Base-by-base conservation (phyloP, 2,888 invertebrate species). In the Stenurella melanura region DNA sequence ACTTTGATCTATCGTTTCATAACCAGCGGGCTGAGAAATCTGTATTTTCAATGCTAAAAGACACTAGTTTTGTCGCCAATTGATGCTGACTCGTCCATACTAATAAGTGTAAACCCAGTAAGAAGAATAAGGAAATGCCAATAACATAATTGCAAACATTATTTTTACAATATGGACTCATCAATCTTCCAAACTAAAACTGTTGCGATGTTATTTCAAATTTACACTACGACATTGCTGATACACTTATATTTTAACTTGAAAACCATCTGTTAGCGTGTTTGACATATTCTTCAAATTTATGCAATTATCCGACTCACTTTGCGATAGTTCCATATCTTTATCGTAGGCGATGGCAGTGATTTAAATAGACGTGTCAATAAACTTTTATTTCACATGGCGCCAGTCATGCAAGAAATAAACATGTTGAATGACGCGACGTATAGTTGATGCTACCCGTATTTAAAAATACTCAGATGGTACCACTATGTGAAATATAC, bases 301-400 rank as follows among this genome's bases (percentile, higher is more conserved):
- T 42, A 42, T 42, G 42, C 42, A n/a, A n/a, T n/a, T 12, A 7
- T n/a, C 15, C n/a, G 15, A 17, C 0, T n/a, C 50, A 42, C 3
- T 50, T 50, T 50, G 50, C 12, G 12, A n/a, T 50, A 50, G n/a
- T 50, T 7, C 21, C 21, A 58, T 21, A 57, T 57, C 58, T 34
- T 7, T 50, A 34, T 30, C 34, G n/a, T 34, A 63, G 26, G 26
- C n/a, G 63, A 34, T 63, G 34, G 63, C 30, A 10, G 63, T 34
- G 26, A 34, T 34, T 61, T 21, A 30, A 63, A 63, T 63, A 30
- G 30, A 61, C 26, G 15, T 34, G n/a, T 17, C 63, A 30, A 63
- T 17, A 30, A 63, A 26, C 26, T 58, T 61, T 63, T 63, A 63
- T 50, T 63, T 63, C 63, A 63, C 30, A 34, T 30, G 30, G 63